Percentiles rank a stretch among this genome's conserved stretches.
phyloP scores from a whole-genome alignment of 53 echinoderm and acorn worm genomes.

The Apostichopus leukothele region DNA sequence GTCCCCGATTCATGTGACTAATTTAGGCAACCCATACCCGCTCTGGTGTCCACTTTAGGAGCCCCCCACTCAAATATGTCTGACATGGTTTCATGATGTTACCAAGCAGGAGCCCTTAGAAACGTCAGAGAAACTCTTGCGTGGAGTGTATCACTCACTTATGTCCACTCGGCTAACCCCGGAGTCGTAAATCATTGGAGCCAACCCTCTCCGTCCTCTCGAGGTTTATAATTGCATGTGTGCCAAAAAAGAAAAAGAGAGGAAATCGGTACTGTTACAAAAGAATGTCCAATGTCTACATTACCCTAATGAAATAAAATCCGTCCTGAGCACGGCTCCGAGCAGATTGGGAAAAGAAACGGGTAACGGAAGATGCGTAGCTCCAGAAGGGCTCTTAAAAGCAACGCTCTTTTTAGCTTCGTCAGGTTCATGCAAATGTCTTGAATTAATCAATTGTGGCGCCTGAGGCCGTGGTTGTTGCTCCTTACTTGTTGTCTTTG shows the following conservation, averaged over 20 bases:
- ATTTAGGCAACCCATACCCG: not conserved
- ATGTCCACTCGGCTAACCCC: constrained; percentile 7
- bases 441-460: constrained; percentile 45
- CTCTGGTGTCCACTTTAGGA: not conserved
- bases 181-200: constrained; percentile 31
- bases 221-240: constrained; percentile 37
- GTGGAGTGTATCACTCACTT: constrained; percentile 31
- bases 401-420: constrained; percentile 25
- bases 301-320: constrained; percentile 46
- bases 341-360: constrained; percentile 37
- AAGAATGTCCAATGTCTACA: constrained; percentile 38
- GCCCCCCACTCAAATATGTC: constrained; percentile 34
- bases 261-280: constrained; percentile 42
- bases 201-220: constrained; percentile 14
- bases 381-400: constrained; percentile 45
- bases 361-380: constrained; percentile 44
- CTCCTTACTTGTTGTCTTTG: constrained; percentile 25
- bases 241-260: not conserved
- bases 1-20: not conserved
- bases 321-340: constrained; percentile 35
- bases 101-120: constrained; percentile 8
- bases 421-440: constrained; percentile 43
- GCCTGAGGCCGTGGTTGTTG: constrained; percentile 28
- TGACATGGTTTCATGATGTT: constrained; percentile 15
- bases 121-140: constrained; percentile 26